Evolutionary conservation across 2,797 vertebrate species (phyloP).

Genomic region (Linurgus olivaceus): DNA sequence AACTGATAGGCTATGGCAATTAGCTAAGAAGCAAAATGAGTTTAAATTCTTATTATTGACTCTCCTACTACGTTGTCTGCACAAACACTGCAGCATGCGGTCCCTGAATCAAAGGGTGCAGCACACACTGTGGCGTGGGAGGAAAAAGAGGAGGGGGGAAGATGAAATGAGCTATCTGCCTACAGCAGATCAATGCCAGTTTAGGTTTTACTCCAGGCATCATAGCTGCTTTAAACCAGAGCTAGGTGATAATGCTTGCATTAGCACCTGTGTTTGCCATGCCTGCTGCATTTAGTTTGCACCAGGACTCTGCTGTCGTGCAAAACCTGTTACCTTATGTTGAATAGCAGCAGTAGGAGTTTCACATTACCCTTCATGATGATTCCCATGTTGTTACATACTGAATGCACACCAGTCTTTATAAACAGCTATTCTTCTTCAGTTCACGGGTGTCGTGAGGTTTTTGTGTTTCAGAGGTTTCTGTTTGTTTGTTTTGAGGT

Average conservation of each 20-base stretch:
- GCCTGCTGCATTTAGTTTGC: not conserved
- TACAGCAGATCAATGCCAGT: not conserved
- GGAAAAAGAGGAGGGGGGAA: not conserved
- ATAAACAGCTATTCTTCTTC: not conserved
- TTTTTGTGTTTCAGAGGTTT: not conserved
- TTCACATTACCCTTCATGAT: not conserved
- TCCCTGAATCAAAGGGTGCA: accelerated
- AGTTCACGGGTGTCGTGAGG: not conserved
- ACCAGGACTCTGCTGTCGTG: not conserved
- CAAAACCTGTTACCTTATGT: not conserved
- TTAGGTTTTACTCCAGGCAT: not conserved
- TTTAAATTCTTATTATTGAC: not conserved
- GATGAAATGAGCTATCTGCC: not conserved
- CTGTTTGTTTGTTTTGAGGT: not conserved
- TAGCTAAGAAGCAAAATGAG: not conserved
- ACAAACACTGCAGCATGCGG: not conserved
- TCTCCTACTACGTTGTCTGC: not conserved
- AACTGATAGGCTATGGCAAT: not conserved
- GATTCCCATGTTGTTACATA: not conserved
- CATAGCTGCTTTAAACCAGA: not conserved
- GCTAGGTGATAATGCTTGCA: not conserved
- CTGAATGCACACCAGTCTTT: not conserved
- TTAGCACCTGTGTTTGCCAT: not conserved
- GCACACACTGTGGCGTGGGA: not conserved
- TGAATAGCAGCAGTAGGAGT: not conserved